Evolutionary conservation across 2,113 vertebrate species (phyloP).

Genomic region (Tapirus terrestris): DNA sequence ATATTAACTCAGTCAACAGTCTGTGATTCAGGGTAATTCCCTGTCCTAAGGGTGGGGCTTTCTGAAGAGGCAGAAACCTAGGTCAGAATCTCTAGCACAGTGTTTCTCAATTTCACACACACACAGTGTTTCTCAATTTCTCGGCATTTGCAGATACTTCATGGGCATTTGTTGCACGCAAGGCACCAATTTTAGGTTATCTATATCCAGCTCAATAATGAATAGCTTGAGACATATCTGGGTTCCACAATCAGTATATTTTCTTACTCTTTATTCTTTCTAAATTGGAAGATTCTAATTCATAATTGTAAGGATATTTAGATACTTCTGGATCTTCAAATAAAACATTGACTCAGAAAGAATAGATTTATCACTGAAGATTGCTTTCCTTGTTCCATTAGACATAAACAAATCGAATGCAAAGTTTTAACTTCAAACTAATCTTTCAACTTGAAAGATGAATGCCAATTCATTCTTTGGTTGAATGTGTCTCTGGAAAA

Average conservation of each 20-base stretch:
- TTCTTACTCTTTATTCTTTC: neutral
- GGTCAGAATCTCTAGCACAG: neutral
- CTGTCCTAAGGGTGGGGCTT: neutral
- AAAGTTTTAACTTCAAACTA: conserved; percentile 14
- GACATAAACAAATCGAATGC: conserved; percentile 16
- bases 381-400: neutral
- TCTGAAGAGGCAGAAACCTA: neutral
- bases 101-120: neutral
- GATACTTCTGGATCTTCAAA: neutral
- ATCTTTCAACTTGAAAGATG: conserved; percentile 42
- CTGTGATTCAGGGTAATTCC: neutral
- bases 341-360: neutral
- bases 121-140: fast-evolving
- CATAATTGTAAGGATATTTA: neutral
- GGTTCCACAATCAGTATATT: neutral
- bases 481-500: conserved; percentile 35
- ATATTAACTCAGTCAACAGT: neutral
- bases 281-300: neutral
- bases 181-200: neutral
- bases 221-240: neutral
- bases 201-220: neutral
- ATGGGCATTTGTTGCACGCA: neutral
- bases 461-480: neutral
- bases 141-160: neutral
- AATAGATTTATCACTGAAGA: conserved; percentile 8